Evolutionary conservation across 64 coral and sea anemone genomes (phyloP), one percentile per base, ranked within the genome.

Genomic region (Dendronephthya gigantea): DNA sequence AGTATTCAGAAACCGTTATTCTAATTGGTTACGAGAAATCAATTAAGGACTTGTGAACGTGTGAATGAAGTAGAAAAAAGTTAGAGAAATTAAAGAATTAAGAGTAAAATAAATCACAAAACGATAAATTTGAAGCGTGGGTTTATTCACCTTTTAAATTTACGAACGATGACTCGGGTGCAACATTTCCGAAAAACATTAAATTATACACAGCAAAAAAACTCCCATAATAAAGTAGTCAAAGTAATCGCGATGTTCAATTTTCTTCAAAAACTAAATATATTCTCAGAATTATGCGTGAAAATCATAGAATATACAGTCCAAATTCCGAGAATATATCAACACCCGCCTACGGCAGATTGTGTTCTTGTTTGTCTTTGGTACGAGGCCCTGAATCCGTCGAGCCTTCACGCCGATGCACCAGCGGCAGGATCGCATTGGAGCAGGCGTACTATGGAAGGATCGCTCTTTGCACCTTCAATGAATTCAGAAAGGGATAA

Each of bases 401-500:
- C 29, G 72, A 39, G 72, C 72, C 29, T 33, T 39, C 36, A 79
- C 72, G 72, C 4, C 22, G 72, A 34, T 0, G 72, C 72, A 1
- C 72, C 72, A 79, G 32, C 72, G 32, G 72, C 30, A 15, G 72
- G 72, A 17, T 79, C 72, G 29, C 72, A 79, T 79, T 79, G 72
- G 9, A 79, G 72, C 37, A 79, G 72, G 28, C 72, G 72, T 12
- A 79, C 72, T 34, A 79, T 79, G 29, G 72, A 79, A 34, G 72
- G 72, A 39, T 79, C 72, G 72, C 72, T 79, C 30, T 79, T 79
- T 4, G 72, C 72, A 29, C 72, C 72, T 79, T 79, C 72, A 16
- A 79, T 79, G 36, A 79, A 79, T 39, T 79, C 72, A 16, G 72
- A 79, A 28, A 79, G 72, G 32, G 72, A 79, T 34, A 79, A 39